Evolutionary conservation across 2,113 vertebrate genomes (phyloP).

Genomic region (Eolophus roseicapilla): DNA sequence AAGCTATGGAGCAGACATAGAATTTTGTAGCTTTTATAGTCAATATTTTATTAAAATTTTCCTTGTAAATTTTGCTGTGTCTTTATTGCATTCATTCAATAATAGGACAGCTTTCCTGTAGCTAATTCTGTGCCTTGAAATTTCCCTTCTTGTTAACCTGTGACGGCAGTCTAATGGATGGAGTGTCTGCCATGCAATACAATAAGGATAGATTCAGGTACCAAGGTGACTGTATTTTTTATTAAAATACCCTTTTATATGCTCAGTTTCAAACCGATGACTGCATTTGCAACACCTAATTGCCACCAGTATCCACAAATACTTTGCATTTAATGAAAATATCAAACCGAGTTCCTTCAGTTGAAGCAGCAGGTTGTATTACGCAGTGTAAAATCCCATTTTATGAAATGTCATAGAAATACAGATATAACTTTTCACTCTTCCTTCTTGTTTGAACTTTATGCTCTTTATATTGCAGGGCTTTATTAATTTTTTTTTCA

Average conservation of each 20-base stretch:
- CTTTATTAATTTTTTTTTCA: conserved; percentile 39
- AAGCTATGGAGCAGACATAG: conserved; percentile 30
- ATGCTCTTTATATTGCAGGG: conserved; percentile 1
- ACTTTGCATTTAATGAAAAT: conserved; percentile 68
- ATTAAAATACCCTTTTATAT: conserved; percentile 69
- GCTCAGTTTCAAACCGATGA: conserved; percentile 62
- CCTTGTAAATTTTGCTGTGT: conserved; percentile 53
- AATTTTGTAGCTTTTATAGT: conserved; percentile 40
- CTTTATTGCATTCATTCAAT: conserved; percentile 62
- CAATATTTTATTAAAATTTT: conserved; percentile 67
- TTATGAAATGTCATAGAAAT: conserved; percentile 42
- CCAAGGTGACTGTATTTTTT: conserved; percentile 58
- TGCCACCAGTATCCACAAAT: conserved; percentile 64
- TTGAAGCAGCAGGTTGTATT: conserved; percentile 42
- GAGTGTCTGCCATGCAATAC: conserved; percentile 43
- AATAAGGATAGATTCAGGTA: conserved; percentile 29
- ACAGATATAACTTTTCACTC: not conserved
- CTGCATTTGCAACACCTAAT: conserved; percentile 69
- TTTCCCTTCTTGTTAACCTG: conserved; percentile 63
- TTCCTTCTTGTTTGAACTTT: conserved; percentile 25
- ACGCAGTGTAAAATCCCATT: not conserved
- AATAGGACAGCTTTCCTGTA: conserved; percentile 48
- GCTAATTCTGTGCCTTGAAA: conserved; percentile 65
- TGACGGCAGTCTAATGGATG: conserved; percentile 4
- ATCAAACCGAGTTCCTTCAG: conserved; percentile 46